Conservation (phyloP, 1,140 invertebrate genomes). For the Calycopis cecrops region DNA sequence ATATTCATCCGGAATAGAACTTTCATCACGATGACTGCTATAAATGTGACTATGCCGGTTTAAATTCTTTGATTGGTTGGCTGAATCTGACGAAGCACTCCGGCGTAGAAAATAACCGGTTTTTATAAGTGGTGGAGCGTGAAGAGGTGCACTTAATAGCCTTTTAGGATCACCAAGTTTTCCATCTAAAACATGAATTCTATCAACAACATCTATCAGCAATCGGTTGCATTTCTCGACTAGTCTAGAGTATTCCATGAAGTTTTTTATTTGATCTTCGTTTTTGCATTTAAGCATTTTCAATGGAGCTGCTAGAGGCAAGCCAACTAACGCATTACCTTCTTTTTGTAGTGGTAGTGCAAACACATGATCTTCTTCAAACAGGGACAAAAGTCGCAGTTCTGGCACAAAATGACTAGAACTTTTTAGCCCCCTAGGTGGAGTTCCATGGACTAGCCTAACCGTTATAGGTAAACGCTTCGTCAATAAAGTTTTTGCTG, state of each 20-base stretch:
- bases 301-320: slow-evolving; percentile 89
- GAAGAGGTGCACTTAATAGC: slow-evolving; percentile 68
- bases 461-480: slow-evolving; percentile 94
- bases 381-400: slow-evolving; percentile 87
- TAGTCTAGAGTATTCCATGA: slow-evolving; percentile 87
- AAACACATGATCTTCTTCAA: slow-evolving; percentile 90
- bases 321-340: slow-evolving; percentile 83
- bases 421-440: slow-evolving; percentile 86
- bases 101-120: slow-evolving; percentile 80
- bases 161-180: slow-evolving; percentile 82
- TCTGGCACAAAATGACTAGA: slow-evolving; percentile 88
- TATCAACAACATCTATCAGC: slow-evolving; percentile 88
- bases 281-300: slow-evolving; percentile 91
- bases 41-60: slow-evolving; percentile 69
- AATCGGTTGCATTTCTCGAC: slow-evolving; percentile 87
- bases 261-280: slow-evolving; percentile 85
- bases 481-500: slow-evolving; percentile 87
- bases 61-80: slow-evolving; percentile 75
- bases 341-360: slow-evolving; percentile 89
- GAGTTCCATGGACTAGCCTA: slow-evolving; percentile 90
- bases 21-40: slow-evolving; percentile 70
- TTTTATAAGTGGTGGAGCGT: slow-evolving; percentile 72
- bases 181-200: slow-evolving; percentile 86
- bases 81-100: slow-evolving; percentile 84
- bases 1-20: slow-evolving; percentile 85